Evolutionary conservation across 2,797 vertebrate species (phyloP).

Genomic region (Gouania willdenowi): DNA sequence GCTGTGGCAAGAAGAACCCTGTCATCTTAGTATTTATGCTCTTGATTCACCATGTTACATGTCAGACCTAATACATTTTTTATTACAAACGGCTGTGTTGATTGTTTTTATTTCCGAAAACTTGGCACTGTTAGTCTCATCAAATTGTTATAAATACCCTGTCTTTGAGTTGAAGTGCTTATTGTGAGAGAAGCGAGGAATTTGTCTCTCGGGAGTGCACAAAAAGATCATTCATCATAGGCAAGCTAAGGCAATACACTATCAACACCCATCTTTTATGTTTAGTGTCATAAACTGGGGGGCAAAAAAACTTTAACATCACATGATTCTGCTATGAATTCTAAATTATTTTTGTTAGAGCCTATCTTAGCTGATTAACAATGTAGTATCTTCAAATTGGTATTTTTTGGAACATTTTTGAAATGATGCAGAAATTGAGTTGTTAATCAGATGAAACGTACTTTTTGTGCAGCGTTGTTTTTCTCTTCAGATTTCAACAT

Average conservation of each 20-base stretch:
- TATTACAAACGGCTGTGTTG: background rate
- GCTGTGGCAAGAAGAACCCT: slow-evolving; percentile 9
- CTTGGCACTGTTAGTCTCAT: slow-evolving; percentile 4
- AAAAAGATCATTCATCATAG: slow-evolving; percentile 48
- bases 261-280: slow-evolving; percentile 59
- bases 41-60: slow-evolving; percentile 1
- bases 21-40: slow-evolving; percentile 24
- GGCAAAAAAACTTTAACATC: no score
- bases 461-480: no score
- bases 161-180: slow-evolving; percentile 35
- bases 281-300: slow-evolving; percentile 45
- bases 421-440: no score
- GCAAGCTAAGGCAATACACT: slow-evolving; percentile 33
- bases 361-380: no score
- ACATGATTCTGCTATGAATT: no score
- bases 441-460: no score
- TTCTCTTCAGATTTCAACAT: no score
- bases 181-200: slow-evolving; percentile 48
- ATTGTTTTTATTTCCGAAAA: slow-evolving; percentile 21
- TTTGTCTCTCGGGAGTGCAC: slow-evolving; percentile 61
- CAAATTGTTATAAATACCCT: slow-evolving; percentile 6
- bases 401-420: no score
- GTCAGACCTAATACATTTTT: slow-evolving; percentile 2
- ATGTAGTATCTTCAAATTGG: no score
- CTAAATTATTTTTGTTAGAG: no score